A percentile compares a stretch with the other conserved stretches of the same genome.
Evolutionary conservation across 1,140 invertebrate genomes (phyloP).

Genomic region (Ectropis grisescens): DNA sequence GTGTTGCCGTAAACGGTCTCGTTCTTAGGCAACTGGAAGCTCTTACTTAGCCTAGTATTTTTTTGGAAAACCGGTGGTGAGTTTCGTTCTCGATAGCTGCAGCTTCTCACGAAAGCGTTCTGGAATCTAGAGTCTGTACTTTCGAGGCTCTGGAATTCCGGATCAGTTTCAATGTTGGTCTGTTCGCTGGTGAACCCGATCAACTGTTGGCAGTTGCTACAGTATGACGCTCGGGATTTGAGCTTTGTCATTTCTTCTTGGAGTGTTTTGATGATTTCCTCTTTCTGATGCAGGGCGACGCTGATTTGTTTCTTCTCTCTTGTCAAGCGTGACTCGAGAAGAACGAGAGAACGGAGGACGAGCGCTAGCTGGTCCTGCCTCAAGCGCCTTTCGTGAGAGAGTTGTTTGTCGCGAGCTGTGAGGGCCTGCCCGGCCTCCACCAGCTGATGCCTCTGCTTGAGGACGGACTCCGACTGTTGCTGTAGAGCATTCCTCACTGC

Average conservation of each 20-base stretch:
- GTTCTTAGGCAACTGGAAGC: conserved; percentile 66
- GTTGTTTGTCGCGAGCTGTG: conserved; percentile 72
- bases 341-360: conserved; percentile 76
- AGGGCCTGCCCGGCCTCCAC: conserved; percentile 73
- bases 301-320: conserved; percentile 81
- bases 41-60: conserved; percentile 66
- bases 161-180: conserved; percentile 68
- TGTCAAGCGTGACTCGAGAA: conserved; percentile 79
- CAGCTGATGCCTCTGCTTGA: conserved; percentile 71
- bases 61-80: conserved; percentile 66
- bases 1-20: conserved; percentile 62
- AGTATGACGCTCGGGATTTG: conserved; percentile 66
- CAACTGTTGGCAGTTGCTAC: conserved; percentile 72
- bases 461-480: conserved; percentile 70
- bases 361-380: conserved; percentile 77
- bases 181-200: conserved; percentile 69
- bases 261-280: conserved; percentile 78
- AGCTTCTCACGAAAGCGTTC: conserved; percentile 66
- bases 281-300: conserved; percentile 77
- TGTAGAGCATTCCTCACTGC: conserved; percentile 75
- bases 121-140: conserved; percentile 70
- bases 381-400: conserved; percentile 72
- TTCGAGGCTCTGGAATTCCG: conserved; percentile 71
- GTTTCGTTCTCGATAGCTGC: conserved; percentile 72
- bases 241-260: conserved; percentile 78